Base-by-base conservation (phyloP, 2,888 invertebrate species). In the Pelosia muscerda region DNA sequence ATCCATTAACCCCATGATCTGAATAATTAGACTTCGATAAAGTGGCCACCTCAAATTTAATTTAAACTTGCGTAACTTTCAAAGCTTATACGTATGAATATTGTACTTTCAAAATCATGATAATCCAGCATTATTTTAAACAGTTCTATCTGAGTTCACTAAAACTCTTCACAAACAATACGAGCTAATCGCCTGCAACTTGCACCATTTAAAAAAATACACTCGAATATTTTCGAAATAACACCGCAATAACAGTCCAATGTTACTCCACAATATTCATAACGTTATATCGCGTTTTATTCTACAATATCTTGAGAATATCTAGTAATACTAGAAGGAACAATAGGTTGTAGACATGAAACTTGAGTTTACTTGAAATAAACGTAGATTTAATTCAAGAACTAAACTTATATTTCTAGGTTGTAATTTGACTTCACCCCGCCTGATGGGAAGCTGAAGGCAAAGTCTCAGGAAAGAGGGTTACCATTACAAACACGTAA, bases 141-240 rank as follows among this genome's bases (percentile, higher is more conserved):
- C 1, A 19, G 6, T 19, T 42, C 5, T 42, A 0, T 42, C 6
- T 19, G 19, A 42, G 6, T 19, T 19, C 19, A 19, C 2, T 42
- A 49, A n/a, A 49, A 2, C 19, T 15, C 8, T 26, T 19, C 6
- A 13, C 26, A 25, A 1, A 15, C 3, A 10, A 25, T 15, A 25
- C 31, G 11, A 22, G 11, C 22, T 11, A 11, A 19, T 57, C 55
- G 56, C 55, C 56, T 42, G 11, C 22, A 28, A 31, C 61, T 42
- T 62, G 23, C 15, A 23, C 66, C 61, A 49, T 19, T 15, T 38
- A 26, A 25, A n/a, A 56, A 53, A 65, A 56, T 55, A 54, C 25
- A 26, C 15, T 54, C 2, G 23, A 67, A 67, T 62, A 55, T 25
- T 63, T 38, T 22, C 55, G 11, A 42, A 42, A 63, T 55, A 63